Percentiles rank a stretch among this genome's conserved stretches.
These are phyloP conservation scores for Rhynchophorus ferrugineus DNA, from an alignment of 1,140 invertebrate species.

Conservation along the genomic window DNA sequence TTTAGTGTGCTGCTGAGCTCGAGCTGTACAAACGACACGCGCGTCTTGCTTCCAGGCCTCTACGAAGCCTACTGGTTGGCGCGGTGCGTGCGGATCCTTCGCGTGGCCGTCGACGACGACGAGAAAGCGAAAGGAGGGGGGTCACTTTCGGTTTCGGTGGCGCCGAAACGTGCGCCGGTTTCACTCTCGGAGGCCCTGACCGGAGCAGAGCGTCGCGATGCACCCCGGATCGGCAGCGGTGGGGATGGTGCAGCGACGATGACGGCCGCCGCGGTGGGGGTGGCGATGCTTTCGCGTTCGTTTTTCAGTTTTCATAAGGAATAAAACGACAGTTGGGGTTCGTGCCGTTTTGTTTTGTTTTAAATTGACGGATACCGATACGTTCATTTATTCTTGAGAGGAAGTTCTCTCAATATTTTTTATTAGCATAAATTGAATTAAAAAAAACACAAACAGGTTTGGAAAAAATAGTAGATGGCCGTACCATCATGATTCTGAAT, in stretches of 20 bases:
- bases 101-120: slow-evolving; percentile 14
- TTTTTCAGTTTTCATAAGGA: no score
- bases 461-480: no score
- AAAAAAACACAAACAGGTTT: no score
- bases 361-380: no score
- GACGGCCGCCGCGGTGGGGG: neutral
- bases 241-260: slow-evolving; percentile 1
- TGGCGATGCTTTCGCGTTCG: neutral
- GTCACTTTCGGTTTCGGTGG: slow-evolving; percentile 40
- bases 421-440: no score
- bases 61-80: slow-evolving; percentile 35
- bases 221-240: neutral
- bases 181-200: slow-evolving; percentile 24
- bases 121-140: slow-evolving; percentile 41
- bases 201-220: slow-evolving; percentile 14
- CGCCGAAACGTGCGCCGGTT: slow-evolving; percentile 23
- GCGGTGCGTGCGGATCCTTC: slow-evolving; percentile 20
- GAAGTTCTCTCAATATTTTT: no score
- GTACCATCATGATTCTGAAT: no score
- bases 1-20: no score
- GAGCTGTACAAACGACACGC: neutral
- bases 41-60: slow-evolving; percentile 7
- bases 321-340: no score
- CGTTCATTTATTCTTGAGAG: no score
- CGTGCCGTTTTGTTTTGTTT: no score